Evolutionary conservation across 1,140 invertebrate genomes (phyloP).

Genomic region (Zophobas atratus): DNA sequence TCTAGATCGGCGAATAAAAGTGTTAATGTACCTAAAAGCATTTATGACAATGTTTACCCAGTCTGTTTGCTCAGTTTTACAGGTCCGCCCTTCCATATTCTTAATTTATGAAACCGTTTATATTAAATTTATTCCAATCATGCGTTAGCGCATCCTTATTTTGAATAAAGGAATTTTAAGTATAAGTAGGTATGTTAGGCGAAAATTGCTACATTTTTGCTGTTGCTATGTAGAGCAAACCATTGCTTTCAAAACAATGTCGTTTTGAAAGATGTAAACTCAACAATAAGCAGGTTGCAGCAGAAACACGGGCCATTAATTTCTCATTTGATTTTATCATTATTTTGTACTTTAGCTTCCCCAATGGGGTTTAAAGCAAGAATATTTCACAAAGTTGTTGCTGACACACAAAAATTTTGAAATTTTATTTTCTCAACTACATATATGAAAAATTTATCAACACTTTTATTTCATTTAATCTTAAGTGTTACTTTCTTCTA

Average conservation of each 20-base stretch:
- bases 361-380: neutral
- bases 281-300: neutral
- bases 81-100: neutral
- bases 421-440: too few relatives aligned
- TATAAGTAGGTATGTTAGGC: too few relatives aligned
- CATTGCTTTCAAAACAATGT: too few relatives aligned
- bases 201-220: too few relatives aligned
- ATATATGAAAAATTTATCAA: too few relatives aligned
- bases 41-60: conserved; percentile 28
- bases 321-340: neutral
- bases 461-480: too few relatives aligned
- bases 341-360: neutral
- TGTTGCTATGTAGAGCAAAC: too few relatives aligned
- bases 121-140: conserved; percentile 19
- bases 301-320: neutral
- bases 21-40: conserved; percentile 39
- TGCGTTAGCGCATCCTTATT: neutral
- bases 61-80: conserved; percentile 2
- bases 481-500: too few relatives aligned
- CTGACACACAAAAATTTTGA: too few relatives aligned
- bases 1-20: conserved; percentile 41
- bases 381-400: too few relatives aligned
- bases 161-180: conserved; percentile 15
- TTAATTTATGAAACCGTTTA: conserved; percentile 13
- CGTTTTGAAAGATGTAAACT: too few relatives aligned